Evolutionary conservation across 2,888 invertebrate species (phyloP).

Genomic region (Epicampocera succincta): DNA sequence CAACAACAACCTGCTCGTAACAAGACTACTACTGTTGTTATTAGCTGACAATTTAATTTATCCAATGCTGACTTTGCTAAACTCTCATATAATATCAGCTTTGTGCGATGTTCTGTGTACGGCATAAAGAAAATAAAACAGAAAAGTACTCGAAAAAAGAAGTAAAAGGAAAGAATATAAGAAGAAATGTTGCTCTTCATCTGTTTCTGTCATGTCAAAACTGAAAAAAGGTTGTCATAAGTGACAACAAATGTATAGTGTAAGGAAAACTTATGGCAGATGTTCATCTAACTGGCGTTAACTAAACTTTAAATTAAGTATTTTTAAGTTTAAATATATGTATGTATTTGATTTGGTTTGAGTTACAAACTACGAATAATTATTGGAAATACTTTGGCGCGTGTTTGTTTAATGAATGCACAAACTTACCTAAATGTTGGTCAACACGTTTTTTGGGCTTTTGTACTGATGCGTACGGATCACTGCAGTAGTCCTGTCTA

Average conservation of each 20-base stretch:
- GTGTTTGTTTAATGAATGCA: background rate
- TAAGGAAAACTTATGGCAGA: background rate
- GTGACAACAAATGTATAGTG: background rate
- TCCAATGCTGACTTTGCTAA: conserved; percentile 42
- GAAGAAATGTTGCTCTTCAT: background rate
- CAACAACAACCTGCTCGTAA: background rate
- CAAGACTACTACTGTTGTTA: conserved; percentile 14
- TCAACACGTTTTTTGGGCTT: conserved; percentile 94
- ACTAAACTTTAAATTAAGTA: no score
- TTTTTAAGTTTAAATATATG: background rate
- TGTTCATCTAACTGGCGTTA: background rate
- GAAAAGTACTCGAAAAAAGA: background rate
- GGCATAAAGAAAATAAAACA: background rate
- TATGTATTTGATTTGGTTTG: no score
- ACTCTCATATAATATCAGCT: conserved; percentile 8
- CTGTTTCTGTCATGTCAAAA: background rate
- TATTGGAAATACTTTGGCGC: no score
- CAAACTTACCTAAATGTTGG: conserved; percentile 90
- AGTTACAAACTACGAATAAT: no score
- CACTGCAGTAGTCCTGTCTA: conserved; percentile 92
- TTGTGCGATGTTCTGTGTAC: background rate
- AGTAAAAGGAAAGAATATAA: background rate
- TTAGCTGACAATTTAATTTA: conserved; percentile 59
- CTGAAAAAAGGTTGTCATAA: conserved; percentile 15
- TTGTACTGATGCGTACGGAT: conserved; percentile 94